Conservation (phyloP, 2,797 vertebrate genomes). For the Tragopan temminckii region DNA sequence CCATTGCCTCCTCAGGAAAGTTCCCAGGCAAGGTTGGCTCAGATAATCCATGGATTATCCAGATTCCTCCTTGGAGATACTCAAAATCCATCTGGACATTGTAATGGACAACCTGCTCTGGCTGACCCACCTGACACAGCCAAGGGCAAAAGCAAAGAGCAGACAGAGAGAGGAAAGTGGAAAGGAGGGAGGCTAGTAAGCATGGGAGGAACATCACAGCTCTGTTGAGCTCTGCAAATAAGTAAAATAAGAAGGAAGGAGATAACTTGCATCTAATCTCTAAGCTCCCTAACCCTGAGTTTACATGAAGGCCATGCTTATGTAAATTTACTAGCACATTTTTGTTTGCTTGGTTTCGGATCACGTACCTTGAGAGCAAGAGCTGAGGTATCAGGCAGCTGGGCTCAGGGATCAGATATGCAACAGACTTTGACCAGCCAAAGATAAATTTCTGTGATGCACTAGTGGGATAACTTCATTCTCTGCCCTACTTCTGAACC, state of each 20-base stretch:
- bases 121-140: not conserved
- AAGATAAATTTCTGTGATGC: not conserved
- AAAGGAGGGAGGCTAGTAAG: not conserved
- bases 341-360: not conserved
- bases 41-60: not conserved
- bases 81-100: not conserved
- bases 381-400: not conserved
- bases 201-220: not conserved
- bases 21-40: fast-evolving
- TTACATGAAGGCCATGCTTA: not conserved
- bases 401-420: not conserved
- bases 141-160: not conserved
- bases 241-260: not conserved
- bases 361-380: not conserved
- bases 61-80: not conserved
- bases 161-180: not conserved
- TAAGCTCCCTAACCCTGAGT: not conserved
- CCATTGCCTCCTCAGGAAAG: not conserved
- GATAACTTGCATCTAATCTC: not conserved
- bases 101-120: not conserved
- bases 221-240: not conserved
- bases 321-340: not conserved
- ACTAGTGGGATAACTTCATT: not conserved
- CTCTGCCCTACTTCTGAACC: not conserved
- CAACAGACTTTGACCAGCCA: not conserved